Base-by-base conservation (phyloP, 2,888 invertebrate species). In the Sarcophaga caerulescens region DNA sequence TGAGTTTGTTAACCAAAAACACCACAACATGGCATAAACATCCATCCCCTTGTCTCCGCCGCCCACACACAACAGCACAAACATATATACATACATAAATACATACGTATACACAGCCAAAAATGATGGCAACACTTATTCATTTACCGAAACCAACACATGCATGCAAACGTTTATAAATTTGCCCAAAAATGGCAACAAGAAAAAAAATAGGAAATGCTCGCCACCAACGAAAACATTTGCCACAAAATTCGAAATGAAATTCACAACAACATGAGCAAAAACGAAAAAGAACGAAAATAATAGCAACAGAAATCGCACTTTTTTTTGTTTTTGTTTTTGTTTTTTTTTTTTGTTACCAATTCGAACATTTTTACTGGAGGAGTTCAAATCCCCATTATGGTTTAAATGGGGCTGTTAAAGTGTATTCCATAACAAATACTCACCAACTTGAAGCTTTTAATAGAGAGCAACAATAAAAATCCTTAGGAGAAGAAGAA, bases 321-420 rank as follows among this genome's bases (percentile, higher is more conserved):
- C n/a, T 59, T 21, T 44, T 62, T 62, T 10, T 71, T 52, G 59
- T 25, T 25, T 17, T 11, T 25, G 25, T 25, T 25, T 25, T 25
- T 25, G 25, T 25, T 25, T 35, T 35, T 1, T 0, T 8, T 35
- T 10, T 35, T 4, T 35, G 35, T 35, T 35, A 35, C 35, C 35
- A 35, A 47, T 70, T 17, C 10, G 17, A 52, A 52, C 52, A 52
- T 52, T 52, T 52, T 52, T 17, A 52, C 14, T 52, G 19, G 63
- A 45, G 81, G 65, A 69, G 65, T 84, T 87, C 74, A 87, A 91
- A 91, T 90, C 90, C 90, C 90, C 91, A 91, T 91, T 91, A 91
- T 90, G 89, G 88, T 87, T 90, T 89, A 90, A 90, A 91, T 90
- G 90, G 89, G 89, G 90, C 77, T 81, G 81, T 65, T 78, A 79